A percentile compares a stretch with the other conserved stretches of the same genome.
These are phyloP conservation scores for Aleadryas rufinucha DNA, from an alignment of 2,113 vertebrate species.

Conservation along the genomic window DNA sequence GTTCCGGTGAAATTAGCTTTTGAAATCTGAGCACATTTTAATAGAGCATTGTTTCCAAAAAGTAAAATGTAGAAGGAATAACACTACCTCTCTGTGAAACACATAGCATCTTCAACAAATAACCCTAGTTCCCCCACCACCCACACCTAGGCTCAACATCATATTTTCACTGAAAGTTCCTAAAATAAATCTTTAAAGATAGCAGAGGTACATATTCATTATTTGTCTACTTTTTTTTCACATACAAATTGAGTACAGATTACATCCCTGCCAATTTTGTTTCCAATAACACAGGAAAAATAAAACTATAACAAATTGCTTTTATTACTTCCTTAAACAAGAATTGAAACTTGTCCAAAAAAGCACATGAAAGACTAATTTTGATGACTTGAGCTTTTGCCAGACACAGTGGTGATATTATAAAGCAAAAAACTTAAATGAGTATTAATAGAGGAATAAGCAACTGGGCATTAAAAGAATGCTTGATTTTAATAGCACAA, in stretches of 20 bases:
- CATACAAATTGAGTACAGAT: conserved; percentile 2
- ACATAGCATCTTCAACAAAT: background rate
- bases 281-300: conserved; percentile 34
- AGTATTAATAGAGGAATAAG: background rate
- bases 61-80: background rate
- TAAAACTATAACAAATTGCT: conserved; percentile 47
- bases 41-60: background rate
- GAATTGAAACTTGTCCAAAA: conserved; percentile 46
- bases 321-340: conserved; percentile 61
- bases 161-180: background rate
- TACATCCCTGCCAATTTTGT: conserved; percentile 11
- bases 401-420: background rate
- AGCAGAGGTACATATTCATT: conserved; percentile 30
- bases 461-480: conserved; percentile 17
- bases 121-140: background rate
- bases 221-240: conserved; percentile 8
- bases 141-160: conserved; percentile 1
- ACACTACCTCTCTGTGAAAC: background rate
- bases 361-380: conserved; percentile 44
- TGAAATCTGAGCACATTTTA: background rate
- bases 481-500: background rate
- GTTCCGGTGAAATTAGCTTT: background rate
- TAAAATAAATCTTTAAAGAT: conserved; percentile 30
- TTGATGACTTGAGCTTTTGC: conserved; percentile 33
- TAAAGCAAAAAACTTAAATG: conserved; percentile 26